Evolutionary conservation across 2,888 invertebrate species (phyloP), one percentile per base, ranked within the genome.

Genomic region (Pollenia labialis): DNA sequence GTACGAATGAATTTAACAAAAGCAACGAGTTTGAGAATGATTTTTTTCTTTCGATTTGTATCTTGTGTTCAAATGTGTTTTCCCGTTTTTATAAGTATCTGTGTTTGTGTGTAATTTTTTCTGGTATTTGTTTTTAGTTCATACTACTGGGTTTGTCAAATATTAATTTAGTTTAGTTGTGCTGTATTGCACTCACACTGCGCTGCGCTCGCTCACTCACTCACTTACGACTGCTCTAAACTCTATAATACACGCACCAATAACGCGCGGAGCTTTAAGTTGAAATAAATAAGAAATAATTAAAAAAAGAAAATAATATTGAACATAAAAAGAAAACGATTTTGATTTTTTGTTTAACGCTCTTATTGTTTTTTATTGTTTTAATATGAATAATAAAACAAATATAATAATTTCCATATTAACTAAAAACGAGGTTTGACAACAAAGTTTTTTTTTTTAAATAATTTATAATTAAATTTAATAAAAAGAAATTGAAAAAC

Each of bases 151-250:
- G 23, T 48, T 68, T 60, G 68, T 62, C 74, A 74, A 75, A 80
- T 14, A 72, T 69, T 52, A 80, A 84, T 84, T 87, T 40, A 87
- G 87, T 87, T 84, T 81, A 81, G 77, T 81, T 87, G 84, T 87
- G 87, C 81, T 81, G 71, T 77, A 77, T 74, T 87, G 81, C 87
- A 87, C 84, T 87, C 81, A 69, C 74, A 81, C 84, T 84, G 76
- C 64, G 84, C 81, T 87, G 72, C 69, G 68, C 52, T 80, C 72
- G 74, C 84, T 85, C 54, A 52, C 52, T 50, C 23, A 32, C 32
- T 32, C 32, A 81, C 42, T 77, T 50, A 77, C 16, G 76, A 69
- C 80, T 86, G 83, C 83, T 86, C 72, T 72, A 77, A 80, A 80
- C 40, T 75, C 75, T 74, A 71, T 60, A 69, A 80, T 81, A 71